Evolutionary conservation across 2,888 invertebrate species (phyloP), one percentile per base, ranked within the genome.

Genomic region (Omphaloscelis lunosa): DNA sequence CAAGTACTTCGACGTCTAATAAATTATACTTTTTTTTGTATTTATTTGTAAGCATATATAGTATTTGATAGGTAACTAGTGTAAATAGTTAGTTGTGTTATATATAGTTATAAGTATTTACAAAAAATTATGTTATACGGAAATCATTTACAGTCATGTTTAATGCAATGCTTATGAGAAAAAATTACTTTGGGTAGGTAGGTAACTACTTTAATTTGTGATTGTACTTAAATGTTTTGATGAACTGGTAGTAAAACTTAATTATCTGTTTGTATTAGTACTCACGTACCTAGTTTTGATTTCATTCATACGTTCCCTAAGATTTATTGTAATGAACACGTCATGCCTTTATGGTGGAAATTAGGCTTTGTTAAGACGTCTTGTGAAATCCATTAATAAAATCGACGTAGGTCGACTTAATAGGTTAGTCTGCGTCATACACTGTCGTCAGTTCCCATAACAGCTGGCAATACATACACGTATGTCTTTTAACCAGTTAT

Each of bases 341-440:
- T 78, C 73, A 82, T 61, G 20, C 72, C 11, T 67, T 20, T 76
- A 76, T 11, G 79, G 79, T 75, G 41, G 41, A 79, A 79, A 83
- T 83, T 72, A 67, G 69, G 65, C 15, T 76, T 83, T 70, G 79
- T 72, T 29, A 51, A 12, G 23, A 45, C n/a, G n/a, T n/a, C 39
- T 82, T 62, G 68, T 75, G 61, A 65, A 69, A 79, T 34, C 59
- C 75, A 59, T 80, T n/a, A 80, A 70, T 66, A 67, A 67, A 59
- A 66, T 70, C 77, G 45, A 75, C 48, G 48, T 61, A 65, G 59
- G 59, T 82, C 61, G 56, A 69, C 56, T 15, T 72, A 82, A 69
- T 82, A 59, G 75, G 72, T 23, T 51, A 15, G 34, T 58, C 66
- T 83, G 83, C 83, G 83, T 83, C 83, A 83, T 67, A 20, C 12